A percentile compares a stretch with the other conserved stretches of the same genome.
phyloP scores from a whole-genome alignment of 2,797 vertebrate genomes.

The Coreius guichenoti region DNA sequence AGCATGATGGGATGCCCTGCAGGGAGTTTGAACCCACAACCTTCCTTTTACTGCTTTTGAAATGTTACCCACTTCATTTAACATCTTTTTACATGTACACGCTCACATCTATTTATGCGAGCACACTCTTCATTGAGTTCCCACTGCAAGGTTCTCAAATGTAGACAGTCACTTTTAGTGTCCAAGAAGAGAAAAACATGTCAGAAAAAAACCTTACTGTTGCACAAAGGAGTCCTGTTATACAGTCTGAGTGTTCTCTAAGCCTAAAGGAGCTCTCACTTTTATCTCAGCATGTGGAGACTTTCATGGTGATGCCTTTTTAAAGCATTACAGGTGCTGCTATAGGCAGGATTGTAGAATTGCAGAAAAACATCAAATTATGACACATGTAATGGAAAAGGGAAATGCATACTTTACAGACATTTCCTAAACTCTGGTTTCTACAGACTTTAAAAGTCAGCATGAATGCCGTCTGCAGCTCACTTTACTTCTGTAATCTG shows the following conservation, averaged over 20 bases:
- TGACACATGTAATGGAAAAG: conserved; percentile 29
- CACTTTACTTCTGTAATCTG: background rate
- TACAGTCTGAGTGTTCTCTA: conserved; percentile 14
- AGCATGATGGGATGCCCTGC: conserved; percentile 23
- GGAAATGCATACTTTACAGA: conserved; percentile 9
- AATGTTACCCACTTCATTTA: conserved; percentile 17
- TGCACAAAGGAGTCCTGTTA: conserved; percentile 36
- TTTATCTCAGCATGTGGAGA: conserved; percentile 34
- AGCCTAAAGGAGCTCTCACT: conserved; percentile 42
- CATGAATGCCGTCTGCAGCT: background rate
- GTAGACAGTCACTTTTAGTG: conserved; percentile 35
- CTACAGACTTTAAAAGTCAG: background rate
- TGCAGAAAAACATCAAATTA: conserved; percentile 17
- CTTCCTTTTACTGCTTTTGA: conserved; percentile 10
- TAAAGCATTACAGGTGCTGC: conserved; percentile 23
- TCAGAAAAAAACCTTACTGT: conserved; percentile 28
- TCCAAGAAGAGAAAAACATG: conserved; percentile 39
- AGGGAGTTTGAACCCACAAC: background rate
- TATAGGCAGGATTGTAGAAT: conserved; percentile 14
- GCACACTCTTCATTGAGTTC: conserved; percentile 34
- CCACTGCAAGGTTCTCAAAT: conserved; percentile 52
- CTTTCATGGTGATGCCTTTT: conserved; percentile 24
- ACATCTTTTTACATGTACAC: conserved; percentile 51
- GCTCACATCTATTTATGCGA: conserved; percentile 30
- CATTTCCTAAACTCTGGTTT: conserved; percentile 17